Base-by-base conservation (phyloP, 1,140 invertebrate genomes). In the Vollenhovia emeryi region DNA sequence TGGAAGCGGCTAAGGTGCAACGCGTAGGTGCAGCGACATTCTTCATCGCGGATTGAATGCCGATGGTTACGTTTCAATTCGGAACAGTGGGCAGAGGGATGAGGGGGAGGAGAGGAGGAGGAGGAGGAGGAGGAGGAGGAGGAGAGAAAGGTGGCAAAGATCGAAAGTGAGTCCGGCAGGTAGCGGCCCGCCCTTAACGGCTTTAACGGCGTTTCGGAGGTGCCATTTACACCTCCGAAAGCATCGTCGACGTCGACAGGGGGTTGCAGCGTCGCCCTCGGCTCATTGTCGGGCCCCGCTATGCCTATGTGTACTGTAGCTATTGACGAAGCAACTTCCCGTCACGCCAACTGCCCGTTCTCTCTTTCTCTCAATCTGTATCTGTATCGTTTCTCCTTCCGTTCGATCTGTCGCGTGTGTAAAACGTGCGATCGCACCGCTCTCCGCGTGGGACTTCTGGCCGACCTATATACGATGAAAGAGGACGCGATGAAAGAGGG, bases 261-360 rank as follows among this genome's bases (percentile, higher is more conserved):
- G 64, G 86, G 74, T 85, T 64, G 50, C 48, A 24, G 7, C 40
- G 52, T 66, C 40, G 21, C 57, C 80, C 55, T 30, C 48, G 33
- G 18, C 50, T 74, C 74, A 89, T 88, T 90, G 79, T 90, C 85
- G 68, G 50, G 8, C 45, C 6, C 59, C 43, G 76, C 45, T 79
- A 36, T 75, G 83, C 40, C 60, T 36, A 36, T 85, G 45, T 79
- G 80, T 60, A 85, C 74, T 30, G 79, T 87, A 62, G 45, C 86
- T 88, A 90, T 90, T 90, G 89, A 90, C 88, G 89, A 80, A 84
- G 68, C 86, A 89, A 91, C 91, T 91, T 91, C 90, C 91, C 91
- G 90, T 91, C 91, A 91, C 89, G 91, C 91, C 89, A 89, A 89
- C 78, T 86, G 71, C 60, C 50, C 86, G 48, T n/a, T n/a, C 45